These are phyloP conservation scores for Aphelenchoides besseyi DNA, from an alignment of 1,140 invertebrate species.

Conservation along the genomic window DNA sequence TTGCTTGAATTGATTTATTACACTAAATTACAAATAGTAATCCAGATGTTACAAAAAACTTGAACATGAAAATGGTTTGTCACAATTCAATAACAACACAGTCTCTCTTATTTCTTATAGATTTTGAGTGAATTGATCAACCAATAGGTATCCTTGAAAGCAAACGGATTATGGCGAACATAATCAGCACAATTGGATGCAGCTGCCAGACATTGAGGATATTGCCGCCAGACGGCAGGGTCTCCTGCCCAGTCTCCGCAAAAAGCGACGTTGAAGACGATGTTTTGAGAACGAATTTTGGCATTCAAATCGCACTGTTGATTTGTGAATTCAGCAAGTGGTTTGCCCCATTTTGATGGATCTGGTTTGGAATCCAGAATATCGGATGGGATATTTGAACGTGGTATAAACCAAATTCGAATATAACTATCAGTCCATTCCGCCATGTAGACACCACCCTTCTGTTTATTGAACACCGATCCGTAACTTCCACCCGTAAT, in stretches of 20 bases:
- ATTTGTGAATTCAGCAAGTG: slow-evolving; percentile 4
- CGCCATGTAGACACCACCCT: slow-evolving; percentile 2
- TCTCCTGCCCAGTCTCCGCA: slow-evolving; percentile 11
- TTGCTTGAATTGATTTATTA: too few relatives aligned
- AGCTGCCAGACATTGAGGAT: neutral
- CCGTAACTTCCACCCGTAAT: neutral
- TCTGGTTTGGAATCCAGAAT: neutral
- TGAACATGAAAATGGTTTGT: too few relatives aligned
- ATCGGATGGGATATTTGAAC: slow-evolving; percentile 7
- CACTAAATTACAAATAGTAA: too few relatives aligned
- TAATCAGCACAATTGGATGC: slow-evolving; percentile 6
- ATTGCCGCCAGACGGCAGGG: neutral
- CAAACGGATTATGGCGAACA: slow-evolving; percentile 19
- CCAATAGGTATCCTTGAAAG: slow-evolving; percentile 15
- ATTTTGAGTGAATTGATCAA: slow-evolving; percentile 16
- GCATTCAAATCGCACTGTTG: neutral
- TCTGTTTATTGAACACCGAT: neutral
- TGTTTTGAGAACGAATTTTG: neutral
- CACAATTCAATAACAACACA: too few relatives aligned
- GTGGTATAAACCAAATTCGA: slow-evolving; percentile 13
- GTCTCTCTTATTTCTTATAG: slow-evolving; percentile 13
- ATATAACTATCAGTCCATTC: slow-evolving; percentile 15
- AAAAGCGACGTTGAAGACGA: slow-evolving; percentile 19
- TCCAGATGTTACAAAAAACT: too few relatives aligned
- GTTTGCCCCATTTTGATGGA: slow-evolving; percentile 4